Conservation (phyloP, 2,888 invertebrate genomes). For the Pyrrhia umbra region DNA sequence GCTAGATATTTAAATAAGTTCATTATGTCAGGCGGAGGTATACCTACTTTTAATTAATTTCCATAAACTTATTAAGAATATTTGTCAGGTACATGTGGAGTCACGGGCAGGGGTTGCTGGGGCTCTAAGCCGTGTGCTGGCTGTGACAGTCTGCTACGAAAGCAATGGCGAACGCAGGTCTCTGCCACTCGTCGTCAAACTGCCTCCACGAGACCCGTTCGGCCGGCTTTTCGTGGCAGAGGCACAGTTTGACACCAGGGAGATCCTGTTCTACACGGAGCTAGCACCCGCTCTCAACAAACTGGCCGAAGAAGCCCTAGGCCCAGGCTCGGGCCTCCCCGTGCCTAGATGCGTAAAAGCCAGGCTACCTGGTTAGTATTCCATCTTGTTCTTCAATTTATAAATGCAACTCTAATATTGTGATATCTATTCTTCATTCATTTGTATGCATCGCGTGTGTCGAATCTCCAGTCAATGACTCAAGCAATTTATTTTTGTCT, state of each 20-base stretch:
- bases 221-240: conserved; percentile 95
- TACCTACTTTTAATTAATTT: too few relatives aligned
- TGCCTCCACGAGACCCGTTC: conserved; percentile 94
- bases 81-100: conserved; percentile 79
- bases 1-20: too few relatives aligned
- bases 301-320: conserved; percentile 90
- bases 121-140: conserved; percentile 94
- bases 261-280: conserved; percentile 95
- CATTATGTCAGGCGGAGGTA: too few relatives aligned
- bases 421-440: conserved; percentile 22
- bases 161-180: conserved; percentile 76
- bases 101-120: conserved; percentile 92
- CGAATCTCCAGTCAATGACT: conserved; percentile 60
- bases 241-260: conserved; percentile 95
- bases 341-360: conserved; percentile 92
- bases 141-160: conserved; percentile 93
- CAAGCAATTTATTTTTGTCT: conserved; percentile 62
- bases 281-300: conserved; percentile 93
- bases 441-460: conserved; percentile 57
- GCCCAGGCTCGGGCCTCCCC: conserved; percentile 82
- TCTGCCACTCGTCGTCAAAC: conserved; percentile 92
- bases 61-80: conserved; percentile 7
- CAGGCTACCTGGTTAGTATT: conserved; percentile 89
- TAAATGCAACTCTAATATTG: conserved; percentile 5
- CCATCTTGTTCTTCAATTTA: background rate